These are phyloP conservation scores for Polypedilum pembai DNA, from an alignment of 1,140 invertebrate genomes.

Conservation along the genomic window DNA sequence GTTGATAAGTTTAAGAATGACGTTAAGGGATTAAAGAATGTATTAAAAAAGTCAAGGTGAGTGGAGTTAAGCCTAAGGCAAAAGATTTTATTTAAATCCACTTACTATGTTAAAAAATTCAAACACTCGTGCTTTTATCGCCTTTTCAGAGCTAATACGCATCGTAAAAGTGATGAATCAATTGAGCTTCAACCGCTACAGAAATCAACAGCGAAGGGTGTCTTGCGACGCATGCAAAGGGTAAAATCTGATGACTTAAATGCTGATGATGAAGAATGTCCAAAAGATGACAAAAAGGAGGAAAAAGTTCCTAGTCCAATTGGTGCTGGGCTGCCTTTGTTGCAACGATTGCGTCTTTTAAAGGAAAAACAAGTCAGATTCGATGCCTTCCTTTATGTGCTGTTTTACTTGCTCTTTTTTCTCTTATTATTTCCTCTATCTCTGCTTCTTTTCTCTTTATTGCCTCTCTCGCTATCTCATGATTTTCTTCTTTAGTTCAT, in stretches of 20 bases:
- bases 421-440: neutral
- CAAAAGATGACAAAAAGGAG: conserved; percentile 49
- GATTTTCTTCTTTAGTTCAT: neutral
- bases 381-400: conserved; percentile 34
- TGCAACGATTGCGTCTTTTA: conserved; percentile 65
- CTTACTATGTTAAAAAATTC: no score
- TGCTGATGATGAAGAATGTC: conserved; percentile 45
- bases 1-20: conserved; percentile 74
- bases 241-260: conserved; percentile 59
- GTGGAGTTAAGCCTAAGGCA: conserved; percentile 33
- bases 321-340: conserved; percentile 71
- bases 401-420: neutral
- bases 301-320: conserved; percentile 59
- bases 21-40: conserved; percentile 66
- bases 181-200: conserved; percentile 59
- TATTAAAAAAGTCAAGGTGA: conserved; percentile 54
- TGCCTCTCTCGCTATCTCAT: neutral
- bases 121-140: no score
- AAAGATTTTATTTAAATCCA: neutral
- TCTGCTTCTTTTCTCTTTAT: neutral
- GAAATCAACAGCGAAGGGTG: conserved; percentile 45
- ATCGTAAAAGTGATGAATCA: conserved; percentile 53
- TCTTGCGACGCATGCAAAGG: conserved; percentile 58
- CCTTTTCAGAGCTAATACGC: conserved; percentile 34
- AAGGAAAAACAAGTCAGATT: conserved; percentile 75